Evolutionary conservation across 2,888 invertebrate species (phyloP).

Genomic region (Stratiomys singularior): DNA sequence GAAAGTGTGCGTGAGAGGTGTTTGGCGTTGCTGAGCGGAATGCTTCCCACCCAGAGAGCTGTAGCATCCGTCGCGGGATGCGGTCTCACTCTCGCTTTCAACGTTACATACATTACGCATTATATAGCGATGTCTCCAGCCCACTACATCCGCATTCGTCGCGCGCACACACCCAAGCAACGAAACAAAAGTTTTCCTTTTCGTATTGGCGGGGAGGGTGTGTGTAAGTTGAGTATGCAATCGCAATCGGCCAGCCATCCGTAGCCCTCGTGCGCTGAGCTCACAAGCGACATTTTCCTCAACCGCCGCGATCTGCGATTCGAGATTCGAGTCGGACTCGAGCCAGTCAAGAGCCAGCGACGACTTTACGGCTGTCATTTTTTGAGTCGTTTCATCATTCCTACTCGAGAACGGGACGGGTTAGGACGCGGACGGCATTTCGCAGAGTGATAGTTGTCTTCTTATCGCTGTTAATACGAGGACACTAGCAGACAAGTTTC

Average conservation of each 20-base stretch:
- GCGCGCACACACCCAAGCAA: neutral
- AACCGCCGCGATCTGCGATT: conserved; percentile 4
- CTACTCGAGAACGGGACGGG: conserved; percentile 58
- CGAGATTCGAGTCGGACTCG: neutral
- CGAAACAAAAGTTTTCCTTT: neutral
- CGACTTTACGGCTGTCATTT: conserved; percentile 53
- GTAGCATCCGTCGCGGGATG: too few relatives aligned
- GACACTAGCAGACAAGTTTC: conserved; percentile 8
- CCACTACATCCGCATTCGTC: conserved; percentile 4
- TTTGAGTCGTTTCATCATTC: conserved; percentile 56
- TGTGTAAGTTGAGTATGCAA: conserved; percentile 8
- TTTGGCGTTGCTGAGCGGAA: neutral
- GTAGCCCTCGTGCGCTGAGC: neutral
- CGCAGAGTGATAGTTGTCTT: conserved; percentile 22
- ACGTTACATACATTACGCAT: too few relatives aligned
- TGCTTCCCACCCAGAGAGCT: conserved; percentile 19
- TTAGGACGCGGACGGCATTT: conserved; percentile 54
- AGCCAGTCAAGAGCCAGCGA: conserved; percentile 4
- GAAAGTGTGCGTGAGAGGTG: conserved; percentile 17
- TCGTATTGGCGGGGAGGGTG: conserved; percentile 6
- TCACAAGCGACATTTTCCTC: conserved; percentile 15
- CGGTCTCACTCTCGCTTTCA: neutral
- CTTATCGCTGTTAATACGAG: conserved; percentile 30
- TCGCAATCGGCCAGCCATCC: neutral
- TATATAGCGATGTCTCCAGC: neutral